Conservation (phyloP, 2,797 vertebrate species). For the Gallinago solitaria region DNA sequence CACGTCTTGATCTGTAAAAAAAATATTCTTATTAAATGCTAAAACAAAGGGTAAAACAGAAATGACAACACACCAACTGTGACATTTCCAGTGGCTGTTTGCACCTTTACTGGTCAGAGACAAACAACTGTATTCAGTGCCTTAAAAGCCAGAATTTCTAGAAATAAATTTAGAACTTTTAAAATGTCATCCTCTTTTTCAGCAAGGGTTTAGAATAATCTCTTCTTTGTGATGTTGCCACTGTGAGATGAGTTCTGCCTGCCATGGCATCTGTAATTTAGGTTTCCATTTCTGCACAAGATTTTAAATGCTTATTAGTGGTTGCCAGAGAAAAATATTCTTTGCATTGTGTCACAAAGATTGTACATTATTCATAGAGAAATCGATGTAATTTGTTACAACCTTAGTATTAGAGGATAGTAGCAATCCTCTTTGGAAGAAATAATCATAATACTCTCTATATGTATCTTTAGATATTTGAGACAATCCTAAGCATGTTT, state of each 20-base stretch:
- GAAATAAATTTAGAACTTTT: not conserved
- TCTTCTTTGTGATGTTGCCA: slow-evolving; percentile 30
- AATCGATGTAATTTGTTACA: slow-evolving; percentile 40
- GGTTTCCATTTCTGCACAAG: slow-evolving; percentile 67
- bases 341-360: slow-evolving; percentile 58
- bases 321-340: slow-evolving; percentile 61
- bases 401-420: slow-evolving; percentile 21
- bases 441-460: not conserved
- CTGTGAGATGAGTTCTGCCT: slow-evolving; percentile 53
- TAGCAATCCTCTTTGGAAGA: not conserved
- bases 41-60: not conserved
- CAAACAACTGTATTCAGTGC: not conserved
- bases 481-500: not conserved
- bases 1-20: not conserved
- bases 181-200: not conserved
- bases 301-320: slow-evolving; percentile 66
- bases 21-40: not conserved
- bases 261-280: slow-evolving; percentile 67
- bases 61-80: not conserved
- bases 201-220: slow-evolving; percentile 21
- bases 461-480: not conserved
- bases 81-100: not conserved
- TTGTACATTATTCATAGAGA: slow-evolving; percentile 44
- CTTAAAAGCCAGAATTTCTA: not conserved
- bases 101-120: not conserved